Evolutionary conservation across 2,113 vertebrate genomes (phyloP).

Genomic region (Clarias batrachus): DNA sequence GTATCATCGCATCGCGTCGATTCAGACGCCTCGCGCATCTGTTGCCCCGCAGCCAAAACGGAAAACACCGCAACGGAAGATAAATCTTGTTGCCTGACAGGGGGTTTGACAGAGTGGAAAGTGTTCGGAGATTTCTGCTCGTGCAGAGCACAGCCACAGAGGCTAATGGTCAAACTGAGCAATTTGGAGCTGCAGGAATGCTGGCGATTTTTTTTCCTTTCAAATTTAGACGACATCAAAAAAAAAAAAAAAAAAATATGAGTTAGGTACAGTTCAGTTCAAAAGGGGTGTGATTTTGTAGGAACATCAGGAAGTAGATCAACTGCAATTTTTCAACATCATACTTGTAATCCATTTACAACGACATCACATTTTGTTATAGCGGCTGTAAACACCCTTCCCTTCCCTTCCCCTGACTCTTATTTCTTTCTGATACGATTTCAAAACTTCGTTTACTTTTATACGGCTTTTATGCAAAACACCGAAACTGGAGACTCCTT

Average conservation of each 20-base stretch:
- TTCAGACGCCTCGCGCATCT: conserved; percentile 31
- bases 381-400: neutral
- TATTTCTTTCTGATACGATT: neutral
- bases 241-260: neutral
- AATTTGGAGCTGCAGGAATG: conserved; percentile 4
- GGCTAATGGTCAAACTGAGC: conserved; percentile 35
- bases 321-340: neutral
- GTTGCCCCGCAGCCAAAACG: conserved; percentile 42
- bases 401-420: neutral
- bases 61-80: conserved; percentile 43
- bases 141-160: conserved; percentile 33
- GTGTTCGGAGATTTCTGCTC: conserved; percentile 42
- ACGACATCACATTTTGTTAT: neutral
- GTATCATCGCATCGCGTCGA: conserved; percentile 36
- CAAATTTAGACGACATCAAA: neutral
- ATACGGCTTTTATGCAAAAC: neutral
- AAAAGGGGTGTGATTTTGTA: no score
- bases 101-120: conserved; percentile 43
- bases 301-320: neutral
- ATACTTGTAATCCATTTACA: neutral
- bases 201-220: neutral
- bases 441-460: no score
- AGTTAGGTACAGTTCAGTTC: neutral
- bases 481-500: neutral
- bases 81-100: conserved; percentile 50